phyloP scores from a whole-genome alignment of 2,113 vertebrate genomes.

The Aix galericulata region DNA sequence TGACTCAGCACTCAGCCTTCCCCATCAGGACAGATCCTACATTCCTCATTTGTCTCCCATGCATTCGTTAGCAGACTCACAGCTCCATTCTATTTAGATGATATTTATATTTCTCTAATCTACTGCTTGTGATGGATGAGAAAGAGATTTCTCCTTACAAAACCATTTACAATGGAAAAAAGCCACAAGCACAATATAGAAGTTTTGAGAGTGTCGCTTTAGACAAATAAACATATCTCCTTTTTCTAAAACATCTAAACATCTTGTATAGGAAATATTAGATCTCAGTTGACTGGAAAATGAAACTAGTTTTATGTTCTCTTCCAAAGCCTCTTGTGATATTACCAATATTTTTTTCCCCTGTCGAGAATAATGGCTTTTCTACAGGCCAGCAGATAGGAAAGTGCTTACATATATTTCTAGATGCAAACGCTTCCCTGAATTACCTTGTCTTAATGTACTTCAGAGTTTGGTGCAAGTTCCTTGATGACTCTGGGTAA shows the following conservation, averaged over 20 bases:
- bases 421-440: conserved; percentile 51
- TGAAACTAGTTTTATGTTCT: conserved; percentile 56
- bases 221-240: conserved; percentile 46
- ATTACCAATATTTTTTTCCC: conserved; percentile 37
- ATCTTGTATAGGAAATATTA: conserved; percentile 53
- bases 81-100: neutral
- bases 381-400: conserved; percentile 64
- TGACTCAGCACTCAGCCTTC: neutral
- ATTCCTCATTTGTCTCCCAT: neutral
- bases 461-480: conserved; percentile 39
- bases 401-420: conserved; percentile 60
- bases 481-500: conserved; percentile 47
- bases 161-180: conserved; percentile 53
- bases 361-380: conserved; percentile 67
- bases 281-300: conserved; percentile 41
- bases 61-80: neutral
- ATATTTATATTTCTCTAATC: conserved; percentile 60
- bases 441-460: conserved; percentile 67
- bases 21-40: neutral
- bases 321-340: conserved; percentile 48
- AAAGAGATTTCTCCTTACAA: conserved; percentile 41
- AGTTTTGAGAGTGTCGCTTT: neutral
- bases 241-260: conserved; percentile 22
- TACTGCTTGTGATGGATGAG: conserved; percentile 9
- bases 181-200: conserved; percentile 28